A percentile compares a stretch with the other conserved stretches of the same genome.
phyloP scores from a whole-genome alignment of 2,888 invertebrate species.

The Lasioglossum morio region DNA sequence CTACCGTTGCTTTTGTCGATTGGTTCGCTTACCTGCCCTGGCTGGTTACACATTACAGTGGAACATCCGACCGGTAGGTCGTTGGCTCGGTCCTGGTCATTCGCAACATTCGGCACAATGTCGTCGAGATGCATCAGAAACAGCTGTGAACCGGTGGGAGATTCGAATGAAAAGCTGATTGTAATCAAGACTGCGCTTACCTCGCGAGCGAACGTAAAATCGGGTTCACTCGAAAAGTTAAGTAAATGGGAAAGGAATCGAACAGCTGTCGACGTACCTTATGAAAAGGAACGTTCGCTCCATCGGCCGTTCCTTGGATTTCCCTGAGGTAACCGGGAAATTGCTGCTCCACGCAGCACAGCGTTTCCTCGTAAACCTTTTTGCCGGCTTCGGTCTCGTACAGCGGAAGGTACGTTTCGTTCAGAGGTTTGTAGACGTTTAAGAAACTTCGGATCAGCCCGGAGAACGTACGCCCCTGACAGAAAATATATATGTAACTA shows the following conservation, averaged over 20 bases:
- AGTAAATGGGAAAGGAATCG: background rate
- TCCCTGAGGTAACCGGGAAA: constrained; percentile 94
- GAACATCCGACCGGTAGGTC: constrained; percentile 90
- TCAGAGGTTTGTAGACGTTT: constrained; percentile 86
- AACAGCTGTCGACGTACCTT: constrained; percentile 86
- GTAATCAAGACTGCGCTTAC: background rate
- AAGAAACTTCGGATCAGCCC: constrained; percentile 90
- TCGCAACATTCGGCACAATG: constrained; percentile 88
- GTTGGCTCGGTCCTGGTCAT: constrained; percentile 73
- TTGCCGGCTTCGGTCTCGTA: constrained; percentile 90
- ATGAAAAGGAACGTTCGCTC: constrained; percentile 92
- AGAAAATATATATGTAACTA: too few species aligned
- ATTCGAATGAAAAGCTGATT: background rate
- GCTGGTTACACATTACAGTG: constrained; percentile 90
- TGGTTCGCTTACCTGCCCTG: constrained; percentile 86
- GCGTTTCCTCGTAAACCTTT: constrained; percentile 90
- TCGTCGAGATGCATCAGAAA: constrained; percentile 95
- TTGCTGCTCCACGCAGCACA: constrained; percentile 88
- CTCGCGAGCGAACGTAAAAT: background rate
- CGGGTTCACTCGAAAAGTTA: background rate
- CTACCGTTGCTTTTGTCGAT: background rate
- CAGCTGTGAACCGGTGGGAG: constrained; percentile 86
- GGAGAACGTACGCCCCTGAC: constrained; percentile 92
- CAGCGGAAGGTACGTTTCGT: constrained; percentile 89
- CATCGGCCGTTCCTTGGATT: constrained; percentile 94